phyloP scores from a whole-genome alignment of 1,140 invertebrate species.

The Drosophila nebulosa region DNA sequence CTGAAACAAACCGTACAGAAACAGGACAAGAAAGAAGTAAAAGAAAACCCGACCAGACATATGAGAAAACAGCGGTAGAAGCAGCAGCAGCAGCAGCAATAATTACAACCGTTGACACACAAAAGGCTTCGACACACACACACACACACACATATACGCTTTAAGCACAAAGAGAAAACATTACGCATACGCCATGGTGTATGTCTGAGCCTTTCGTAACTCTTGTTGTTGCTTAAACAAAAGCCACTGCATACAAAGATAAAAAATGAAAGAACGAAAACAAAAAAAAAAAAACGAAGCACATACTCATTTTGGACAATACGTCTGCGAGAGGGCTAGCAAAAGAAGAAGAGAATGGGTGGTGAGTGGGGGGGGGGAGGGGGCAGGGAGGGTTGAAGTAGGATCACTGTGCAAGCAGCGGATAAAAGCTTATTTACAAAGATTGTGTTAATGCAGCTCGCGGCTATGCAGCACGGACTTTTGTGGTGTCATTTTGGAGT shows the following conservation, averaged over 20 bases:
- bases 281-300: conserved; percentile 25
- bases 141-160: conserved; percentile 23
- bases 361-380: background rate
- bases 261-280: conserved; percentile 9
- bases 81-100: conserved; percentile 64
- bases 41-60: conserved; percentile 8
- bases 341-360: background rate
- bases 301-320: conserved; percentile 55
- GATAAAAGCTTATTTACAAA: conserved; percentile 75
- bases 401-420: conserved; percentile 28
- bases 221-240: conserved; percentile 54
- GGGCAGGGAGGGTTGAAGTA: background rate
- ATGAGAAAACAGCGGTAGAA: conserved; percentile 11
- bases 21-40: background rate
- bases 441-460: conserved; percentile 70
- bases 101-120: conserved; percentile 70
- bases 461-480: conserved; percentile 72
- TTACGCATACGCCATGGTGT: conserved; percentile 67
- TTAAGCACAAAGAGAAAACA: conserved; percentile 44
- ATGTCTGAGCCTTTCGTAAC: conserved; percentile 49
- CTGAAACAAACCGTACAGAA: conserved; percentile 3
- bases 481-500: conserved; percentile 46
- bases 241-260: conserved; percentile 50
- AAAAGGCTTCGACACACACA: conserved; percentile 49
- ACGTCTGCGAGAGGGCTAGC: conserved; percentile 23